These are phyloP conservation scores for Zoroaster sp. DNA, from an alignment of 53 echinoderm and acorn worm genomes.

Conservation along the genomic window DNA sequence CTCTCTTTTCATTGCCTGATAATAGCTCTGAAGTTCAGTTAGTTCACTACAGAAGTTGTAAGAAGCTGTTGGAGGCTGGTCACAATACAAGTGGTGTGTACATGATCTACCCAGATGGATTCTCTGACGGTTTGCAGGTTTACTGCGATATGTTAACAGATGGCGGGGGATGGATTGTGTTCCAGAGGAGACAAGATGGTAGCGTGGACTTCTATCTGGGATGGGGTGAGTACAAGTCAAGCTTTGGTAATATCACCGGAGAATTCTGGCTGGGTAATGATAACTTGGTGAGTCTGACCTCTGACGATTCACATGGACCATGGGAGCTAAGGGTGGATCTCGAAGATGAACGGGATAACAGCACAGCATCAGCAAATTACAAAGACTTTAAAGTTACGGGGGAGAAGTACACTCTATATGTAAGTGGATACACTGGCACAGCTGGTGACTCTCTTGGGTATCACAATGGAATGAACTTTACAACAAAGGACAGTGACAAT, in stretches of 20 bases:
- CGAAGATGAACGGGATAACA: not conserved
- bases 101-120: not conserved
- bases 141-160: conserved; percentile 1
- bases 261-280: conserved; percentile 22
- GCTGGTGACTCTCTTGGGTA: not conserved
- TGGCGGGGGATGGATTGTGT: conserved; percentile 3
- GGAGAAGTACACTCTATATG: not conserved
- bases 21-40: too few relatives aligned
- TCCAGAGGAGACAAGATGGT: not conserved
- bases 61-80: not conserved
- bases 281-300: conserved; percentile 3
- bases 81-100: conserved; percentile 1
- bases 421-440: not conserved
- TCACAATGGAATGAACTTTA: not conserved
- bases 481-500: not conserved
- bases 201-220: not conserved
- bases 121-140: not conserved
- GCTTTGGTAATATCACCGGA: not conserved
- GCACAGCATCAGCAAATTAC: not conserved
- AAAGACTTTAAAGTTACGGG: not conserved
- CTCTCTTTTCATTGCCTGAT: not conserved
- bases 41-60: not conserved
- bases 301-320: not conserved
- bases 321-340: not conserved
- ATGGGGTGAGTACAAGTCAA: conserved; percentile 12